phyloP scores from a whole-genome alignment of 23 tunicate species.

The Halocynthia roretzi region DNA sequence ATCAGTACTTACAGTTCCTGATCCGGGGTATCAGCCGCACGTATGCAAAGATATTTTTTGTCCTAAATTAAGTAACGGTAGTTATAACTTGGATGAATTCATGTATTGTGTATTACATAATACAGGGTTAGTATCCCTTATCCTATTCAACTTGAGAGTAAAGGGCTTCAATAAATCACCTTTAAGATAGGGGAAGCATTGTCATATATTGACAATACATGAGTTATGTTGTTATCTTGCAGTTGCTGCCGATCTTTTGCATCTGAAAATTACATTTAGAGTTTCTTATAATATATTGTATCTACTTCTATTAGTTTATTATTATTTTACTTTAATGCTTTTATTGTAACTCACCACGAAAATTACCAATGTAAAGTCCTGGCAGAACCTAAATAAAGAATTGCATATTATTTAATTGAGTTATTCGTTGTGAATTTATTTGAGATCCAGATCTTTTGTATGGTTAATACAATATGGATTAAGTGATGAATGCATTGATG shows the following conservation, averaged over 20 bases:
- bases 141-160: not conserved
- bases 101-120: too few relatives aligned
- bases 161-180: conserved; percentile 3
- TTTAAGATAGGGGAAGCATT: conserved; percentile 45
- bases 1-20: conserved; percentile 54
- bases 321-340: not conserved
- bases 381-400: conserved; percentile 52
- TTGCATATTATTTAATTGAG: not conserved
- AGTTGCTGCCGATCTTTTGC: conserved; percentile 56
- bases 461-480: too few relatives aligned
- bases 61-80: conserved; percentile 22
- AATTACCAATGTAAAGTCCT: conserved; percentile 60
- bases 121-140: not conserved
- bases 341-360: conserved; percentile 36
- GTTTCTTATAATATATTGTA: not conserved
- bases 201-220: conserved; percentile 75
- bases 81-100: not conserved
- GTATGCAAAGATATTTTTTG: conserved; percentile 50
- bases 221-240: conserved; percentile 54
- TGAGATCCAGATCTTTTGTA: too few relatives aligned
- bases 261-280: conserved; percentile 22
- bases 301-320: not conserved
- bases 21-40: conserved; percentile 60
- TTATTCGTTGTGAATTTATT: too few relatives aligned
- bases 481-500: too few relatives aligned